Base-by-base conservation (phyloP, 2,888 invertebrate species). In the Zaprionus obscuricornis region DNA sequence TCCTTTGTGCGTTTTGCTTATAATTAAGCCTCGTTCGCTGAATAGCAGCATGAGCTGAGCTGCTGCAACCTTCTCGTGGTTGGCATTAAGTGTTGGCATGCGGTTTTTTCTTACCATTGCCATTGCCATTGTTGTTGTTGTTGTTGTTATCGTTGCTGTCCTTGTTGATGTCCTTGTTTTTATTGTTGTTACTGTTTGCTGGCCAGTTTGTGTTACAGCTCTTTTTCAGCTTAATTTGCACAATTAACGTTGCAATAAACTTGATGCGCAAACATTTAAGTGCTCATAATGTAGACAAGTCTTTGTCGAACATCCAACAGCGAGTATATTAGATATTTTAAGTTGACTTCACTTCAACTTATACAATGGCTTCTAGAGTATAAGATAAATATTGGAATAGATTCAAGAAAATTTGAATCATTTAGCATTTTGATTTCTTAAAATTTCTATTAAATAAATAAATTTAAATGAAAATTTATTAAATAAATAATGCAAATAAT, bases 51-150 rank as follows among this genome's bases (percentile, higher is more conserved):
- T 62, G 55, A 55, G 42, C 62, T 33, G 47, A 26, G 27, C 47
- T 20, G 42, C 57, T 39, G 40, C 64, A 45, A 26, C 63, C 62
- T 37, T 42, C 59, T 54, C 59, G 42, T 60, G 77, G 81, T 60
- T 54, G 64, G 64, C 81, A 77, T 71, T 81, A 74, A 77, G 77
- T 77, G 77, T 81, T 81, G 81, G 77, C 77, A 81, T 76, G 76
- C 60, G 74, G 81, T 54, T 68, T 59, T 63, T n/a, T 31, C 4
- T 11, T 18, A 24, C 17, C 24, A 14, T 27, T 36, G 37, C 10
- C 24, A 26, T 13, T 55, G 52, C 46, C 56, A 37, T 22, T 43
- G 55, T 40, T 43, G 36, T 40, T 36, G 40, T 29, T 49, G 42
- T n/a, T n/a, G n/a, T n/a, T n/a, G n/a, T n/a, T n/a, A n/a, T n/a